Evolutionary conservation across 2,888 invertebrate species (phyloP), one percentile per base, ranked within the genome.

Genomic region (Anaspis maculata): DNA sequence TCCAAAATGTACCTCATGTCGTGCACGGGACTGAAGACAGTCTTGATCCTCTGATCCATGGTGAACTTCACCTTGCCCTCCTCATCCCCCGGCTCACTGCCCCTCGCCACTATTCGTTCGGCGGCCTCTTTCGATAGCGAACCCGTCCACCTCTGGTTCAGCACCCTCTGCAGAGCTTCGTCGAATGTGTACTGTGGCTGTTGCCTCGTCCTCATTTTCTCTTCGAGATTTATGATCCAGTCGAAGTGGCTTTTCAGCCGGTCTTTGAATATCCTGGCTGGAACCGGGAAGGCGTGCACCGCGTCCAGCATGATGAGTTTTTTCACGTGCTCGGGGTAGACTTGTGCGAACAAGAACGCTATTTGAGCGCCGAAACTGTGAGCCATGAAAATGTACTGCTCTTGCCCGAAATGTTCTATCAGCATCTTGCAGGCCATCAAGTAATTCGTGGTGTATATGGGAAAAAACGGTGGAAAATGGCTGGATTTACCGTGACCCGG

Each of bases 401-500:
- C 36, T 26, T 49, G 45, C 27, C 56, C 51, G 32, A 63, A 61
- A 45, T 57, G 49, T 9, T 58, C 46, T n/a, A 46, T 32, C 3
- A 61, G 39, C 19, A 55, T 25, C 43, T 51, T 56, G 32, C 54
- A 52, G 1, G 45, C 45, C 9, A 69, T 62, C 5, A 71, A 49
- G 40, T 69, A 54, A 42, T 74, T 70, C 10, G 65, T 56, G 0
- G 61, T 39, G 24, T 62, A 61, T 21, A 73, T 38, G 53, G 49
- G 52, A 23, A 59, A 37, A 39, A 50, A 36, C 13, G 49, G 44
- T 0, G 73, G 73, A 24, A 70, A 68, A 12, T 69, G 69, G 33
- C 72, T 71, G 0, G 78, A 78, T 23, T 58, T 67, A 1, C 78
- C 78, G 41, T 71, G 75, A 0, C 81, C 75, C 0, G 79, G 79